Evolutionary conservation across 2,797 vertebrate species (phyloP), one percentile per base, ranked within the genome.

Genomic region (Myotis vivesi): DNA sequence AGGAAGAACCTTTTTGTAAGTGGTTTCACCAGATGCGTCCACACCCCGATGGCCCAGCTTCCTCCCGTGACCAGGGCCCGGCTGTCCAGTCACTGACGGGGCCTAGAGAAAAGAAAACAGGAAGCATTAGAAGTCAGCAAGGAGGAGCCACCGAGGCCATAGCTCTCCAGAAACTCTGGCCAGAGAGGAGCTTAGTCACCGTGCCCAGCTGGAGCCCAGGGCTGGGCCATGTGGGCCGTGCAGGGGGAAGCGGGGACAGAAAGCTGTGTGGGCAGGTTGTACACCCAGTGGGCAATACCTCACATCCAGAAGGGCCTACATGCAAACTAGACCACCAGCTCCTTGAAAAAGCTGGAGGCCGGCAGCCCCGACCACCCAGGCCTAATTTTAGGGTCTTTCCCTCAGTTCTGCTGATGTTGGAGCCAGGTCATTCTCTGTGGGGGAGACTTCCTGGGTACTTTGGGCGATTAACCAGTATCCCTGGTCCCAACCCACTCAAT

Each of bases 1-100:
- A 28, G 59, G 13, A 46, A 79, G 87, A 95, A 99, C 99, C 99
- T 99, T 99, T 97, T 99, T 99, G 97, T 99, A 99, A 16, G 99
- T 99, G 44, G 99, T 99, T 97, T 99, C 99, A 8, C 99, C 99
- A 0, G 99, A 99, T 3, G 99, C 99, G 17, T 99, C 99, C 82
- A 99, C 99, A 0, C 99, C 98, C 97, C 99, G 99, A 98, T 99
- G 99, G 75, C 99, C 99, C 25, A 99, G 99, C 98, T 99, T 99
- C 98, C 99, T 99, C 8, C 99, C 99, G 62, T 99, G 99, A 91
- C 98, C 98, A 4, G 89, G 94, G 79, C 98, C 98, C 0, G 98
- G 98, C 97, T 99, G 99, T 79, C 99, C 99, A 0, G 99, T 98
- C 66, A 98, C 98, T 0, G 98, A 98, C 0, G 99, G 98, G 95